phyloP scores from a whole-genome alignment of 2,888 invertebrate species.

The Camptogramma bilineatum region DNA sequence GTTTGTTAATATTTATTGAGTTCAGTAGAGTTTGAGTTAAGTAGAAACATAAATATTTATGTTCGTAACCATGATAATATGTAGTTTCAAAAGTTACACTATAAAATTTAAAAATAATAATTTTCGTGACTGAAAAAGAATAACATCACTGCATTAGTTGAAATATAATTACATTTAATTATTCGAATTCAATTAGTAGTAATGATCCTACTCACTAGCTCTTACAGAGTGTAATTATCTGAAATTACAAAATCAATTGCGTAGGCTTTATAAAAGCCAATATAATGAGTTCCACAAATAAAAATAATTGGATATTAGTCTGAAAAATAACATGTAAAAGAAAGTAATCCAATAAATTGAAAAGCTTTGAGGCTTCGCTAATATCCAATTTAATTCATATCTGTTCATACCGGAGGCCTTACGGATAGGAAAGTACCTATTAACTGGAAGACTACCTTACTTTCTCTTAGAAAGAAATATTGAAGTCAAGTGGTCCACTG shows the following conservation, averaged over 20 bases:
- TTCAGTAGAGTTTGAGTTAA: no score
- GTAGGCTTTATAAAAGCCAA: not conserved
- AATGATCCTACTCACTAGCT: not conserved
- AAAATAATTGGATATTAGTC: not conserved
- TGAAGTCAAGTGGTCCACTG: not conserved
- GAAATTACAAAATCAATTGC: not conserved
- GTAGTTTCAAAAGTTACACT: not conserved
- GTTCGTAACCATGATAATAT: no score
- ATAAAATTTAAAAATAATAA: no score
- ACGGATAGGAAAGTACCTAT: not conserved
- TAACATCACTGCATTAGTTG: no score
- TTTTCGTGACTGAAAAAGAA: no score
- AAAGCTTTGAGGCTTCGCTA: not conserved
- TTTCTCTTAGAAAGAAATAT: not conserved
- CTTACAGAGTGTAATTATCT: not conserved
- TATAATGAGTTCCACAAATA: no score
- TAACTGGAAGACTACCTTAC: not conserved
- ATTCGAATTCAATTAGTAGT: not conserved
- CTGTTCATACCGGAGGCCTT: conserved; percentile 1
- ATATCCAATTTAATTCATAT: not conserved
- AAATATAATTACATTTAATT: not conserved
- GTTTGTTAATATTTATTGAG: no score
- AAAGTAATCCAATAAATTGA: not conserved
- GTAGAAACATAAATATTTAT: no score
- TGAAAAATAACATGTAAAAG: not conserved